Evolutionary conservation across 2,797 vertebrate genomes (phyloP).

Genomic region (Muraenolepis orangiensis): DNA sequence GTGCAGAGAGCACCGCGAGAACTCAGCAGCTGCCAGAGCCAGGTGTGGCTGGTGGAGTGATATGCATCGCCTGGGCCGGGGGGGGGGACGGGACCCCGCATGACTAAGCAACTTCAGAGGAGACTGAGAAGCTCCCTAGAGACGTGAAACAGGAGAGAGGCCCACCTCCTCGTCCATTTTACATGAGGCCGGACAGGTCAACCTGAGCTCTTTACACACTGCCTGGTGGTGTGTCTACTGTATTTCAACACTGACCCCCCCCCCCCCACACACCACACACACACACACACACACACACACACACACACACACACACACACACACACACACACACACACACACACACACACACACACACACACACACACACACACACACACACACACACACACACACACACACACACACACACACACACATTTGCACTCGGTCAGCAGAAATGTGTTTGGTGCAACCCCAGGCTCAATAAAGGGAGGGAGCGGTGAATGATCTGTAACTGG

Average conservation of each 20-base stretch:
- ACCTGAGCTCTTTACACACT: conserved; percentile 16
- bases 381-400: background rate
- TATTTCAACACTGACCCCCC: background rate
- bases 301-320: background rate
- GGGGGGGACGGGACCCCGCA: conserved; percentile 21
- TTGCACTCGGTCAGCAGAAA: background rate
- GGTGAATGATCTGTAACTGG: conserved; percentile 41
- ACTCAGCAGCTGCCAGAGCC: background rate
- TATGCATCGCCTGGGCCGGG: conserved; percentile 25
- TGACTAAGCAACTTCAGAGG: conserved; percentile 49
- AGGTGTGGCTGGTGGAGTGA: conserved; percentile 1
- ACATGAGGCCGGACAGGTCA: conserved; percentile 32
- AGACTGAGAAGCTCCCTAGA: conserved; percentile 33
- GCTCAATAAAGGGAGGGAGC: conserved; percentile 1
- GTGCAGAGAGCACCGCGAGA: background rate
- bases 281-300: background rate
- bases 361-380: background rate
- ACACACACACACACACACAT: background rate
- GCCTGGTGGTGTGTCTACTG: conserved; percentile 8
- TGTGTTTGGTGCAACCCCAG: conserved; percentile 1
- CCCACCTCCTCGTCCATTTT: conserved; percentile 31
- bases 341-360: background rate
- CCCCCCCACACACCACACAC: background rate
- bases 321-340: background rate
- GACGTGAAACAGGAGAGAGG: conserved; percentile 41